phyloP scores from a whole-genome alignment of 2,888 invertebrate species.

The Drosophila longiperda region DNA sequence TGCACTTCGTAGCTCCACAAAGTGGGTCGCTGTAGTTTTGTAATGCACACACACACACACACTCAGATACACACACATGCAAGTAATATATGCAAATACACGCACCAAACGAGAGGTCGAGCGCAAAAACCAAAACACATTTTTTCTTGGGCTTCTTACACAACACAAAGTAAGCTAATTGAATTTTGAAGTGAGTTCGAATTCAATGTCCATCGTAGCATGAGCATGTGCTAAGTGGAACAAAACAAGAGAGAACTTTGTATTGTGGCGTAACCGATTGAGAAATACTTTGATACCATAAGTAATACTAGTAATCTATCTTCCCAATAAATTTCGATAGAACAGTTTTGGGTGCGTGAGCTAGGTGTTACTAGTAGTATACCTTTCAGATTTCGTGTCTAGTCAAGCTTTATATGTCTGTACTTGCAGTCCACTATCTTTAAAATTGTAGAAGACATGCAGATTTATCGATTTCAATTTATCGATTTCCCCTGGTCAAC shows the following conservation, averaged over 20 bases:
- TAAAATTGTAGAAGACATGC: no score
- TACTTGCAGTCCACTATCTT: no score
- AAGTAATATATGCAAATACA: conserved; percentile 63
- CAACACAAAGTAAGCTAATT: conserved; percentile 55
- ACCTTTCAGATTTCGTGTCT: no score
- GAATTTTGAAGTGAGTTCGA: conserved; percentile 51
- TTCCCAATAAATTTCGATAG: no score
- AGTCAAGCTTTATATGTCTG: no score
- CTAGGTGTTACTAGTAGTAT: no score
- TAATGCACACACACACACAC: conserved; percentile 12
- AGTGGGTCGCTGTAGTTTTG: conserved; percentile 57
- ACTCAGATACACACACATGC: conserved; percentile 4
- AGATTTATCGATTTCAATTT: no score
- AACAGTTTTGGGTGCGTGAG: no score
- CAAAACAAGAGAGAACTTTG: conserved; percentile 1
- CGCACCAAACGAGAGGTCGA: conserved; percentile 22
- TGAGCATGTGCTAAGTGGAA: conserved; percentile 16
- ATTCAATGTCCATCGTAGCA: conserved; percentile 22
- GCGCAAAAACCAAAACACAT: conserved; percentile 36
- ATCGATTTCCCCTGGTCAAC: no score
- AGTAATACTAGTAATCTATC: no score
- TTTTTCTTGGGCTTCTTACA: conserved; percentile 40
- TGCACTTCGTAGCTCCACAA: conserved; percentile 24
- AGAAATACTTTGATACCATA: not conserved
- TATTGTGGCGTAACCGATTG: not conserved